Evolutionary conservation across 2,797 vertebrate genomes (phyloP).

Genomic region (Eulemur albifrons): DNA sequence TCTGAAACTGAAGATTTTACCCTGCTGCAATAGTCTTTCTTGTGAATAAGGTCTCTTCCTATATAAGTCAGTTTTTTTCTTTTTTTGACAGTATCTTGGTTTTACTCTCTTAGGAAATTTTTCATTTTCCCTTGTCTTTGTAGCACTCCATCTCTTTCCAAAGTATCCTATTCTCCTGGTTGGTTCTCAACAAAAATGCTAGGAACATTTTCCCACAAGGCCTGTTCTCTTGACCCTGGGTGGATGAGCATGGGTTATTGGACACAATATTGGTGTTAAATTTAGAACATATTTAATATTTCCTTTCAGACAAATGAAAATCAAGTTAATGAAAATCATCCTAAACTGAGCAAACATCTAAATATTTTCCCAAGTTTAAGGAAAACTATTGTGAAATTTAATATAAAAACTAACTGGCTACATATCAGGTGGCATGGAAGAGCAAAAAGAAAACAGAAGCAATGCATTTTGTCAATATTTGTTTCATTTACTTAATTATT

Average conservation of each 20-base stretch:
- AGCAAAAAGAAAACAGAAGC: not conserved
- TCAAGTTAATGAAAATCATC: not conserved
- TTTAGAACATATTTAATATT: not conserved
- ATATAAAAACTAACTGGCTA: not conserved
- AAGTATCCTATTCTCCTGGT: not conserved
- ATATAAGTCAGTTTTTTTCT: not conserved
- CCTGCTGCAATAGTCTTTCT: not conserved
- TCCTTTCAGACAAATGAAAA: not conserved
- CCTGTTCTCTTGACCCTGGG: not conserved
- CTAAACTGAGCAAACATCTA: not conserved
- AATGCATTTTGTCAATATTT: not conserved
- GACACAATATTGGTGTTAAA: not conserved
- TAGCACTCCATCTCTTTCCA: fast-evolving
- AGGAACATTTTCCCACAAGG: not conserved
- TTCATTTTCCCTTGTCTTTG: not conserved
- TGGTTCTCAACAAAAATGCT: not conserved
- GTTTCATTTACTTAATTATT: not conserved
- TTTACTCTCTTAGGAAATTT: not conserved
- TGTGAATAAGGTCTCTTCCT: not conserved
- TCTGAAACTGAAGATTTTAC: not conserved
- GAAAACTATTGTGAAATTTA: not conserved
- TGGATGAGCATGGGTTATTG: not conserved
- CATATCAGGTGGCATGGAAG: not conserved
- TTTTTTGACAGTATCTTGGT: not conserved
- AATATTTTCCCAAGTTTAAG: not conserved